Evolutionary conservation across 2,113 vertebrate genomes (phyloP).

Genomic region (Capricornis sumatraensis): DNA sequence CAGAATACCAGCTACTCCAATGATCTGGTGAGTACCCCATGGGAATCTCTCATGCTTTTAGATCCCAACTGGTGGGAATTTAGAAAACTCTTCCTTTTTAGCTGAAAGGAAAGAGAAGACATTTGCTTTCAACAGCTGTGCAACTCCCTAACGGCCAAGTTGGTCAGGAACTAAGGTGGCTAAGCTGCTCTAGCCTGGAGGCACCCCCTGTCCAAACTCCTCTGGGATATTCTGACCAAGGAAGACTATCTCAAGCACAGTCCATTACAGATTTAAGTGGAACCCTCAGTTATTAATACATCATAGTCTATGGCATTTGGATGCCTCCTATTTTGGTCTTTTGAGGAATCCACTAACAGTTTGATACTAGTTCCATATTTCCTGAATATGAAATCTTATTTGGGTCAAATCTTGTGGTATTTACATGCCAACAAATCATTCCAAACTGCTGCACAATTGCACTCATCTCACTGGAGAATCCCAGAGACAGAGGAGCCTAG

Average conservation of each 20-base stretch:
- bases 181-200: background rate
- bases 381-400: background rate
- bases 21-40: background rate
- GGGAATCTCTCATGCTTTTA: background rate
- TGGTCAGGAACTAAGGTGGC: background rate
- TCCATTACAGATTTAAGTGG: background rate
- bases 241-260: background rate
- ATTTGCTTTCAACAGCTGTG: background rate
- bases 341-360: background rate
- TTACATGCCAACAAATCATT: background rate
- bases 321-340: background rate
- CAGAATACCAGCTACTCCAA: background rate
- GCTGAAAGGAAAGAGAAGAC: background rate
- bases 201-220: background rate
- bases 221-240: background rate
- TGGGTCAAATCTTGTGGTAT: background rate
- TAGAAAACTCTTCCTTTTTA: background rate
- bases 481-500: no score
- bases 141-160: background rate
- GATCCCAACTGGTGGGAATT: background rate
- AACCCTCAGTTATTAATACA: background rate
- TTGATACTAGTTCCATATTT: background rate
- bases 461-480: no score
- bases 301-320: background rate
- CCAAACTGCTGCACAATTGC: no score